Conservation (phyloP, 2,113 vertebrate species). For the Eudyptes chrysolophus region DNA sequence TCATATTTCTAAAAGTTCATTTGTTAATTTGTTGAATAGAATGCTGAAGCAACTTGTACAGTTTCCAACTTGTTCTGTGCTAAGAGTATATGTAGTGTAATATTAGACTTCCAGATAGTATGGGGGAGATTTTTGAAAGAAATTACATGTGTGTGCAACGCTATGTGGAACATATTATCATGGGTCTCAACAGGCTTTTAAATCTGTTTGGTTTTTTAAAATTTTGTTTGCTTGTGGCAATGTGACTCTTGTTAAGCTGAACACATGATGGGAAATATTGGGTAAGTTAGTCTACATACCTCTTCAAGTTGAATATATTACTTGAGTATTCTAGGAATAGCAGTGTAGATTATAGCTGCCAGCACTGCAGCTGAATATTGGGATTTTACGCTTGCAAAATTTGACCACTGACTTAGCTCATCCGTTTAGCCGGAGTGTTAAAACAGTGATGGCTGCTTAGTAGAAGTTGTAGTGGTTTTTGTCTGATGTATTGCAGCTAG, state of each 20-base stretch:
- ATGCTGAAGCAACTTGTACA: neutral
- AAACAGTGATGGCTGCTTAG: neutral
- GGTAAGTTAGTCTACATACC: neutral
- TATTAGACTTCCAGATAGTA: neutral
- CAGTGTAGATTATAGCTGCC: neutral
- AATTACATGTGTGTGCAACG: neutral
- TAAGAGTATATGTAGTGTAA: neutral
- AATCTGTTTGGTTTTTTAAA: neutral
- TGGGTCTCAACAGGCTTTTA: neutral
- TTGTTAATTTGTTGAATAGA: conserved; percentile 45
- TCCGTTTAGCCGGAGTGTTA: neutral
- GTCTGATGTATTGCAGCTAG: neutral
- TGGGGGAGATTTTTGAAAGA: neutral
- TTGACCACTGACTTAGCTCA: neutral
- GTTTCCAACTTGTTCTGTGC: neutral
- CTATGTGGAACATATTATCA: neutral
- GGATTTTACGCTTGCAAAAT: neutral
- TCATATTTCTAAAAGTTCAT: conserved; percentile 26
- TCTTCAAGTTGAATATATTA: neutral
- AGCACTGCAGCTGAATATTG: neutral
- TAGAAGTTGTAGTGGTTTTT: neutral
- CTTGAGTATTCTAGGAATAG: neutral
- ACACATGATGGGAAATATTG: neutral
- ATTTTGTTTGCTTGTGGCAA: neutral
- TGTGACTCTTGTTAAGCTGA: neutral